A percentile compares a stretch with the other conserved stretches of the same genome.
phyloP scores from a whole-genome alignment of 2,113 vertebrate species.

The Labeo catla region DNA sequence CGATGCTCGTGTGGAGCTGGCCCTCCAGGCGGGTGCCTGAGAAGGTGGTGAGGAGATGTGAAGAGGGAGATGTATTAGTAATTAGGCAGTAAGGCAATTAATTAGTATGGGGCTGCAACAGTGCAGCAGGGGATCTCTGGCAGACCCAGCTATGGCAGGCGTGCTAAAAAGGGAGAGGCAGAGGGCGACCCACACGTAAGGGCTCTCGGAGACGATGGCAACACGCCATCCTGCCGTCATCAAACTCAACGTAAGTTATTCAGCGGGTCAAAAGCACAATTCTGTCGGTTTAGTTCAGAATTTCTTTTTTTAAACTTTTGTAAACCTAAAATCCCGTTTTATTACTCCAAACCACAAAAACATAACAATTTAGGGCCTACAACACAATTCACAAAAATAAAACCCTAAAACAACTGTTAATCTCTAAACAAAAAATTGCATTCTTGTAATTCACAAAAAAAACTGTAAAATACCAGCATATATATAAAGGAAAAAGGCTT shows the following conservation, averaged over 20 bases:
- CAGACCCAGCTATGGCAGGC: constrained; percentile 12
- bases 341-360: not conserved
- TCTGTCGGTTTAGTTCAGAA: not conserved
- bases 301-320: not conserved
- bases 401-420: not conserved
- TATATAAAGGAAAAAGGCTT: not conserved
- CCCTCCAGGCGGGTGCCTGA: not conserved
- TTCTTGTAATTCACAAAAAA: not conserved
- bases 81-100: constrained; percentile 34
- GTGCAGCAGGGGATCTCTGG: constrained; percentile 5
- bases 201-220: not conserved
- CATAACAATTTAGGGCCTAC: not conserved
- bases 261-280: not conserved
- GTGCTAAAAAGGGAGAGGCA: constrained; percentile 21
- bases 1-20: constrained; percentile 7
- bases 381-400: not conserved
- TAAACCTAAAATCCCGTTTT: not conserved
- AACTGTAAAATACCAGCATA: not conserved
- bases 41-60: constrained; percentile 8
- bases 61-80: constrained; percentile 40
- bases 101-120: constrained; percentile 28
- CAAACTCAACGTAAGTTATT: not conserved
- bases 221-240: not conserved
- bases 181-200: not conserved
- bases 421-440: not conserved